A percentile compares a stretch with the other conserved stretches of the same genome.
Conservation (phyloP, 1,140 invertebrate genomes). For the Eumaeus atala region DNA sequence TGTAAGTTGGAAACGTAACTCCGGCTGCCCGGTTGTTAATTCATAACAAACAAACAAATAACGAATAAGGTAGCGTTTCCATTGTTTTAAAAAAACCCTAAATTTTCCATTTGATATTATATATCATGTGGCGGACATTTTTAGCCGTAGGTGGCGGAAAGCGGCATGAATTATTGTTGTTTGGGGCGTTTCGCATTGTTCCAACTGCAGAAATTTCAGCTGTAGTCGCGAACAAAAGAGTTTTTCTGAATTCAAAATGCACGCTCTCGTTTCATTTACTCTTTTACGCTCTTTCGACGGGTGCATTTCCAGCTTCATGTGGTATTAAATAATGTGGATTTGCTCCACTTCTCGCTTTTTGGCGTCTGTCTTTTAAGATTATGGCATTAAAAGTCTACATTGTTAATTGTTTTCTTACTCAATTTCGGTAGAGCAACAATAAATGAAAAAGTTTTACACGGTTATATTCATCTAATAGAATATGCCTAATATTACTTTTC, state of each 20-base stretch:
- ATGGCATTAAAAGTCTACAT: conserved; percentile 13
- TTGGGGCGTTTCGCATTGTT: conserved; percentile 65
- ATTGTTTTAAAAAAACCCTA: conserved; percentile 61
- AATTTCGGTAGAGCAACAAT: too few relatives aligned
- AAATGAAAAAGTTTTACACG: too few relatives aligned
- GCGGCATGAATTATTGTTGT: conserved; percentile 73
- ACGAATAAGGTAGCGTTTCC: conserved; percentile 30
- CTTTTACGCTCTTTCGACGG: conserved; percentile 63
- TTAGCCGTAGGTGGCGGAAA: conserved; percentile 71
- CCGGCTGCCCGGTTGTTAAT: too few relatives aligned
- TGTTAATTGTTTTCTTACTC: conserved; percentile 10
- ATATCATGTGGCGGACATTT: conserved; percentile 70
- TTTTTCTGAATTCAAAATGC: conserved; percentile 70
- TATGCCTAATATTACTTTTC: too few relatives aligned
- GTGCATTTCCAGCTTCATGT: conserved; percentile 60
- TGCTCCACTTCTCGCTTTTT: conserved; percentile 48
- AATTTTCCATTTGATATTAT: conserved; percentile 69
- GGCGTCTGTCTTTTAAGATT: conserved; percentile 24
- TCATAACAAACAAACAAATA: conserved; percentile 17
- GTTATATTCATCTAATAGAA: too few relatives aligned
- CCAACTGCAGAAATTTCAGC: conserved; percentile 52
- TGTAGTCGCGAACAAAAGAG: conserved; percentile 58
- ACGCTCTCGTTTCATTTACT: conserved; percentile 71
- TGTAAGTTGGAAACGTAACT: background rate
- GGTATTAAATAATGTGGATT: conserved; percentile 63